Base-by-base conservation (phyloP, 2,113 vertebrate species). In the Eudyptes chrysolophus region DNA sequence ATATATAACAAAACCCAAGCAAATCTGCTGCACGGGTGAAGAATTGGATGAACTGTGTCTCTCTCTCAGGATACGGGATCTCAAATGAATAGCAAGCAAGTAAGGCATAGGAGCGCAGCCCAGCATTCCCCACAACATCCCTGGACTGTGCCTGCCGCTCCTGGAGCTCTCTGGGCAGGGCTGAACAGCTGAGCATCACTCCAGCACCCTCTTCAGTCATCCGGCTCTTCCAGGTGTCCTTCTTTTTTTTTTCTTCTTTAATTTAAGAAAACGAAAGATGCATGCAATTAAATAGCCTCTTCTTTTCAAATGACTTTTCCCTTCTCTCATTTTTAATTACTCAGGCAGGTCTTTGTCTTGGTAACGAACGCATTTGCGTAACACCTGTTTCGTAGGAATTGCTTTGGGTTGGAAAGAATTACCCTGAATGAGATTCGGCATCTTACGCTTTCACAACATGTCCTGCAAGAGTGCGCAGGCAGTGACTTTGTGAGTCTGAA, bases 111-210 rank as follows among this genome's bases (percentile, higher is more conserved):
- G 62, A 75, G 68, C 7, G 0, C 36, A 11, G 60, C 34, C 25
- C 1, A 1, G 51, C 16, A 3, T 42, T 29, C 15, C 34, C 38
- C 12, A 3, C 1, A 5, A 4, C 1, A 0, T 26, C n/a, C 90
- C 49, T 2, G 29, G 34, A 0, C 52, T 2, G 18, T 22, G 44
- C 54, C n/a, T 30, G 68, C 29, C 0, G 2, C 42, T 26, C 58
- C 71, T 5, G 38, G 34, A 29, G 48, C 40, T 32, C 17, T 27
- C 62, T 4, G 30, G 70, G 70, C 62, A 55, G 54, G 40, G 70
- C n/a, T 46, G 32, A 27, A 7, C 5, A 2, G 30, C 69, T 29
- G 16, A 61, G 26, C 61, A 76, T 11, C 36, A 4, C 62, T 14
- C 49, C 82, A 46, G 69, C 55, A 69, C 17, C n/a, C 27, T 49